Evolutionary conservation across 1,140 invertebrate species (phyloP), one percentile per base, ranked within the genome.

Genomic region (Drosophila mojavensis): DNA sequence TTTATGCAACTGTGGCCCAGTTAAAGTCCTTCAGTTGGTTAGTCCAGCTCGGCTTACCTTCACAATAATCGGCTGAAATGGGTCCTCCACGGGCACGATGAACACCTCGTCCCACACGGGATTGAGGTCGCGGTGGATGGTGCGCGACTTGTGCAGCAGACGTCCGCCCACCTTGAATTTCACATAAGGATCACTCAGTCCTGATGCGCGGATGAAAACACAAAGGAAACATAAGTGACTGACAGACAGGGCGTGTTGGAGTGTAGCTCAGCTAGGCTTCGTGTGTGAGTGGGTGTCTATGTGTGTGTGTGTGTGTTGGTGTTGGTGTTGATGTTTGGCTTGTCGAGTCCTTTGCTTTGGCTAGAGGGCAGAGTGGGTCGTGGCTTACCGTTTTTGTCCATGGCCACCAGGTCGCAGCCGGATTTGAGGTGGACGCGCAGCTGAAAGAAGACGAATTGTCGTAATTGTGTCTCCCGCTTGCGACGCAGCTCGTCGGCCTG

Each of bases 81-180:
- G 97, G 94, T 99, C 98, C 93, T 98, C 98, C 76, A 99, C 96
- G 43, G 97, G 97, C 64, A 99, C 94, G 24, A 97, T 97, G 93
- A 99, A 99, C 78, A 96, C 97, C 93, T 99, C 99, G 92, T 99
- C 96, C 98, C 98, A 99, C 58, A 96, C 93, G 33, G 99, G 98
- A 94, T 98, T 98, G 56, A 98, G 93, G 85, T 97, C 97, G 75
- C 97, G 94, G 92, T 97, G 96, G 76, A 99, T 96, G 61, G 97
- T 98, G 92, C 97, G 96, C 73, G 97, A 98, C 93, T 99, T 99
- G 93, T 99, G 97, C 66, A 99, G 94, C 76, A 99, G 94, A 45
- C 96, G 94, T 43, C 97, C 97, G 20, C 95, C 96, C 51, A 96
- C 94, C 93, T 98, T 98, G 93, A 99, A 99, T 94, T 99, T 99